phyloP scores from a whole-genome alignment of 2,888 invertebrate species.

The Muscina levida region DNA sequence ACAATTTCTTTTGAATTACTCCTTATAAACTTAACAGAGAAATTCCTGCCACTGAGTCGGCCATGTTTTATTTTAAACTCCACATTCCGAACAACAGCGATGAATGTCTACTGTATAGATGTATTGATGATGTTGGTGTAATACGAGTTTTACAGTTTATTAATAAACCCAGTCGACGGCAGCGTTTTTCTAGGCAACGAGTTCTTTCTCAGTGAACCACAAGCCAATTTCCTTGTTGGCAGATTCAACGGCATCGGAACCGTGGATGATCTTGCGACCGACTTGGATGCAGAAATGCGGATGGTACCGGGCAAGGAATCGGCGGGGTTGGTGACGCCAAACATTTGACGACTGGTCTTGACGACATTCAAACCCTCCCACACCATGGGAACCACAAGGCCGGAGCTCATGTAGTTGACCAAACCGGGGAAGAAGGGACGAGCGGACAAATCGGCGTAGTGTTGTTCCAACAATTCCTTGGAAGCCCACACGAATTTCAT shows the following conservation, averaged over 20 bases:
- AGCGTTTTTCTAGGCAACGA: conserved; percentile 91
- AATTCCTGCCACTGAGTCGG: conserved; percentile 41
- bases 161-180: conserved; percentile 95
- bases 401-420: conserved; percentile 96
- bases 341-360: conserved; percentile 96
- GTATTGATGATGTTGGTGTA: background rate
- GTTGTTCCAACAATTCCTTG: conserved; percentile 92
- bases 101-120: background rate
- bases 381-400: conserved; percentile 96
- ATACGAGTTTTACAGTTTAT: conserved; percentile 75
- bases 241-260: conserved; percentile 97
- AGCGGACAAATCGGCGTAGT: conserved; percentile 94
- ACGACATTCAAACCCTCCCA: conserved; percentile 98
- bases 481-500: conserved; percentile 96
- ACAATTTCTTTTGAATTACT: conserved; percentile 40
- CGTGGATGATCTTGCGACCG: conserved; percentile 98
- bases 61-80: conserved; percentile 6
- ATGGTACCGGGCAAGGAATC: conserved; percentile 98
- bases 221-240: conserved; percentile 97
- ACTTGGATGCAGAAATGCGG: conserved; percentile 96
- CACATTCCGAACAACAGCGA: conserved; percentile 1
- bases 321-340: conserved; percentile 98
- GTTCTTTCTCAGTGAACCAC: conserved; percentile 95
- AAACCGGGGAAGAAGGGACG: conserved; percentile 97
- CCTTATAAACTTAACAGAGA: conserved; percentile 59